These are phyloP conservation scores for Drosophila eugracilis DNA, from an alignment of 1,140 invertebrate genomes.

Conservation along the genomic window DNA sequence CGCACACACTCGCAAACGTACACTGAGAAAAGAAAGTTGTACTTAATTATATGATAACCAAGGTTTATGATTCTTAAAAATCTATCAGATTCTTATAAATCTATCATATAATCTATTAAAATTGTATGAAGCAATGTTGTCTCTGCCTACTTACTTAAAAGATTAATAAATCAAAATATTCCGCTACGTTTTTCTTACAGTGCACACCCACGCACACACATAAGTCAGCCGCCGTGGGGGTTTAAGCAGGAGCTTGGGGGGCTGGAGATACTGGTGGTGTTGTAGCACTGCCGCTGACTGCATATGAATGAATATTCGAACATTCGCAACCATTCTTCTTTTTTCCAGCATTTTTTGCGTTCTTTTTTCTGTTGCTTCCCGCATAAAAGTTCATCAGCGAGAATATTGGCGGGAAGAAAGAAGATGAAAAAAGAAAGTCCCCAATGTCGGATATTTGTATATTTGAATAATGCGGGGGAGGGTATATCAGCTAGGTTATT, in stretches of 20 bases:
- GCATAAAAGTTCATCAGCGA: conserved; percentile 78
- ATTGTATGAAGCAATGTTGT: too few relatives aligned
- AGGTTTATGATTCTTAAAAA: too few relatives aligned
- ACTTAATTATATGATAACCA: too few relatives aligned
- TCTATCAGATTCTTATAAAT: too few relatives aligned
- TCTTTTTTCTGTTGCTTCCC: conserved; percentile 39
- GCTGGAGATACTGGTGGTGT: neutral
- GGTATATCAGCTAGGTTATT: neutral
- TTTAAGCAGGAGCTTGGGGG: conserved; percentile 11
- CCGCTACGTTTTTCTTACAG: neutral
- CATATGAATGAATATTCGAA: conserved; percentile 82
- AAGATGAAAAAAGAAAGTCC: conserved; percentile 68
- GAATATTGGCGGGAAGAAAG: conserved; percentile 65
- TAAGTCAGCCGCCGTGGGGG: conserved; percentile 67
- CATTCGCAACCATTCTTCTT: conserved; percentile 49
- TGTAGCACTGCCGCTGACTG: conserved; percentile 65
- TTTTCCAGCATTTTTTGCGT: conserved; percentile 37
- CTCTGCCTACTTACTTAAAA: too few relatives aligned
- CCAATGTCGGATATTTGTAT: conserved; percentile 43
- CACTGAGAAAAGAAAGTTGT: neutral
- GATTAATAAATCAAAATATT: neutral
- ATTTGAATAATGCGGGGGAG: conserved; percentile 1
- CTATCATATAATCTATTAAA: too few relatives aligned
- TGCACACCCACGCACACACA: conserved; percentile 29
- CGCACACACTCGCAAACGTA: conserved; percentile 20